Percentiles rank a stretch among this genome's conserved stretches.
These are phyloP conservation scores for Brachynemurus nebulosus DNA, from an alignment of 2,888 invertebrate genomes.

Conservation along the genomic window DNA sequence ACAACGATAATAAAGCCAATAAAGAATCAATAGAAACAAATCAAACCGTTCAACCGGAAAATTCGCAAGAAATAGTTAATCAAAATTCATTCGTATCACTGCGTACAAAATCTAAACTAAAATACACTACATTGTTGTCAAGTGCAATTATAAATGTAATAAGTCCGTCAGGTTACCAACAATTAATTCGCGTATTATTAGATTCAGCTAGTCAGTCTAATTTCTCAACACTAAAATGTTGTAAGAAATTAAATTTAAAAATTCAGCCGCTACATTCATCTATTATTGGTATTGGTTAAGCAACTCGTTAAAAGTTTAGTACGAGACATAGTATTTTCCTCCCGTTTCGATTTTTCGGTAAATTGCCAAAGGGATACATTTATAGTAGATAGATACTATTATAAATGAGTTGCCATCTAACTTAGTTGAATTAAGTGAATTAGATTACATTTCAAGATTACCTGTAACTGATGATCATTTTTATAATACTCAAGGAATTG, in stretches of 20 bases:
- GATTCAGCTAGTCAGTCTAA: conserved; percentile 1
- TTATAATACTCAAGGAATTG: neutral
- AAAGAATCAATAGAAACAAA: too few relatives aligned
- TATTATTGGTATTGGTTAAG: neutral
- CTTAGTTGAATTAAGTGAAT: neutral
- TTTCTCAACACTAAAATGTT: conserved; percentile 1
- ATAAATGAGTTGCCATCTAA: neutral
- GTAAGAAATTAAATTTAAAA: neutral
- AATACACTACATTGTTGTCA: neutral
- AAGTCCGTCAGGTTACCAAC: neutral
- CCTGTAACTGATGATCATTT: neutral
- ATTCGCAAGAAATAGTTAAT: too few relatives aligned
- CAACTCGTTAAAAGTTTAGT: neutral
- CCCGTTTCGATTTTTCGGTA: neutral
- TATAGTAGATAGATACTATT: conserved; percentile 2
- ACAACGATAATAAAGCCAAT: too few relatives aligned
- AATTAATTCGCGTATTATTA: neutral
- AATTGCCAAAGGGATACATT: neutral
- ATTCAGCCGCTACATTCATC: neutral
- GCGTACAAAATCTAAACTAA: too few relatives aligned
- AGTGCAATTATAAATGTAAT: neutral
- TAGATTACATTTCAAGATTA: neutral
- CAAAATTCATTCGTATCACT: too few relatives aligned
- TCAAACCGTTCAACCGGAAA: too few relatives aligned
- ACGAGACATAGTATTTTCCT: neutral